Base-by-base conservation (phyloP, 2,888 invertebrate species). In the Ophion slaviceki region DNA sequence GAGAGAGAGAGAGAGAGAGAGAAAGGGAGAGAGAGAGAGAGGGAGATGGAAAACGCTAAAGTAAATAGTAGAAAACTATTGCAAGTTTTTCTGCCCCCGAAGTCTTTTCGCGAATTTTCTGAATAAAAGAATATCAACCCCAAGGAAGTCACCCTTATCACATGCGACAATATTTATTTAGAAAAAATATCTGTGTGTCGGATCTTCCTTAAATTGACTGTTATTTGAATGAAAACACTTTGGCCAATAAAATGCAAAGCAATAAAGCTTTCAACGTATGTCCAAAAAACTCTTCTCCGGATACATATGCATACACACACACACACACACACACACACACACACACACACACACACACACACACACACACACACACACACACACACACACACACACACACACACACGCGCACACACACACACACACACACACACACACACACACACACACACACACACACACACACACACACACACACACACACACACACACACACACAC, bases 1-100 rank as follows among this genome's bases (percentile, higher is more conserved):
- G 28, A 14, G 17, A 24, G 53, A 61, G 71, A 61, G 62, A 84
- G 71, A 68, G 74, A n/a, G n/a, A n/a, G n/a, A n/a, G n/a, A n/a
- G n/a, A n/a, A n/a, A n/a, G n/a, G n/a, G n/a, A n/a, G n/a, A n/a
- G n/a, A n/a, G n/a, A 45, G 62, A 53, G 53, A 14, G 17, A 53
- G 17, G 11, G 53, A 40, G 53, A 40, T 40, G 57, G 32, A 74
- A 62, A 79, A 53, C 24, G 70, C 20, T 20, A 64, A 66, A 74
- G 28, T 67, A 70, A 61, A 68, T n/a, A 28, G 40, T 32, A 68
- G 68, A 24, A 24, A 32, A 40, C n/a, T 45, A 17, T 2, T 62
- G 11, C 36, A 40, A 62, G 40, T 67, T 77, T 75, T 67, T 66
- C 45, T 61, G 45, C 59, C 61, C 24, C 66, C 76, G 45, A 57